Evolutionary conservation across 2,888 invertebrate genomes (phyloP).

Genomic region (Rhagophthalmus giganteus): DNA sequence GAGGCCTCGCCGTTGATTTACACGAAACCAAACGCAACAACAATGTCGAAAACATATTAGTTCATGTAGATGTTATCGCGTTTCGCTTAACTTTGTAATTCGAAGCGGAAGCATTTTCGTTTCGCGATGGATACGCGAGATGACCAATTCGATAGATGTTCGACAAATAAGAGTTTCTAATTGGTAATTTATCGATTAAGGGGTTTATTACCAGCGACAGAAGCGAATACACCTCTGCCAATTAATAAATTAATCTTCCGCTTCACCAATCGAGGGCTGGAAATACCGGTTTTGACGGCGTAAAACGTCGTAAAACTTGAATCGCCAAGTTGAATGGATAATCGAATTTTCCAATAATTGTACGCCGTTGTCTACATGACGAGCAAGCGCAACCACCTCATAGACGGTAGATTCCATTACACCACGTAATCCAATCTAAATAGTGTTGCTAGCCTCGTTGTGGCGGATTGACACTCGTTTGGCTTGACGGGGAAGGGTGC

Average conservation of each 20-base stretch:
- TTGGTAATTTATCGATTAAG: too few relatives aligned
- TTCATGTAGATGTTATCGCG: too few relatives aligned
- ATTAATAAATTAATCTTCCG: background rate
- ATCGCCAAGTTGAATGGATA: constrained; percentile 4
- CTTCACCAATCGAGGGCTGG: background rate
- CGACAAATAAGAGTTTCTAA: too few relatives aligned
- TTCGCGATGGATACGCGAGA: too few relatives aligned
- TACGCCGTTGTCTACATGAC: constrained; percentile 22
- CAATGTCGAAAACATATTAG: too few relatives aligned
- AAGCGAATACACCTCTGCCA: background rate
- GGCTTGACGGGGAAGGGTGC: constrained; percentile 27
- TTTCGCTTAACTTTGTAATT: too few relatives aligned
- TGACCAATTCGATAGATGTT: background rate
- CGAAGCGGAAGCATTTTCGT: too few relatives aligned
- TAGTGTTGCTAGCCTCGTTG: constrained; percentile 39
- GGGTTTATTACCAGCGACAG: too few relatives aligned
- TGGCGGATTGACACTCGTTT: constrained; percentile 40
- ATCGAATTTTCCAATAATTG: constrained; percentile 25
- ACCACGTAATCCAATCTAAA: constrained; percentile 39
- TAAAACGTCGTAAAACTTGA: background rate
- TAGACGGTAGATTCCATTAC: constrained; percentile 34
- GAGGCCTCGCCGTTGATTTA: too few relatives aligned
- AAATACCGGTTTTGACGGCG: background rate
- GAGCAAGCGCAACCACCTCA: constrained; percentile 28
- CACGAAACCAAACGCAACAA: too few relatives aligned